Base-by-base conservation (phyloP, 2,113 vertebrate genomes). In the Peromyscus polionotus region DNA sequence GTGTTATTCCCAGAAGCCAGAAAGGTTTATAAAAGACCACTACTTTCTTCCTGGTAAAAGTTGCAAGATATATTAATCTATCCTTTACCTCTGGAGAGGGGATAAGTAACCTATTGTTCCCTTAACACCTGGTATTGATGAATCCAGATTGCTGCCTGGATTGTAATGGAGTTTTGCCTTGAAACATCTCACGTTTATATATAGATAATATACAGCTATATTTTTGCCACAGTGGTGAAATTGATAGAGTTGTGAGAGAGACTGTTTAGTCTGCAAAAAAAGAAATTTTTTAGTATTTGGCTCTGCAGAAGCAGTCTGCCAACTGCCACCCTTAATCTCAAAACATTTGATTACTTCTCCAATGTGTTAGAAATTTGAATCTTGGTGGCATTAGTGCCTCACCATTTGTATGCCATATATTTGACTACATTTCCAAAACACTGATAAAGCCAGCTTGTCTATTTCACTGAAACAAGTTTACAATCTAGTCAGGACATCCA, bases 391-490 rank as follows among this genome's bases (percentile, higher is more conserved):
- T 65, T 45, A 79, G 14, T 85, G 11, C 75, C 67, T 63, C n/a
- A 79, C 45, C 36, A 57, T 84, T 72, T 88, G 9, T 33, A 51
- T 19, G 65, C 65, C 45, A 80, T 20, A n/a, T 12, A 61, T n/a
- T 95, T 85, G 42, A n/a, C 7, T 89, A 33, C 31, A 51, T 19
- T 26, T 48, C 28, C 65, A 39, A 61, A 17, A n/a, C 45, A 85
- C 65, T 89, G 39, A 7, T 39, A 89, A 89, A 68, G 59, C 33
- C 54, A 63, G 14, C 19, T 94, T 39, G 70, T 83, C 51, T 39
- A 68, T 24, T 88, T n/a, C 22, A 31, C 68, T 95, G 85, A 93
- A 90, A 79, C 75, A 72, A 72, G 20, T 67, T 86, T 88, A 84
- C 20, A 70, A 42, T 2, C 20, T 81, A 9, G 5, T 79, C 61